Base-by-base conservation (phyloP, 2,797 vertebrate species). In the Acrossocheilus wenchowensis region DNA sequence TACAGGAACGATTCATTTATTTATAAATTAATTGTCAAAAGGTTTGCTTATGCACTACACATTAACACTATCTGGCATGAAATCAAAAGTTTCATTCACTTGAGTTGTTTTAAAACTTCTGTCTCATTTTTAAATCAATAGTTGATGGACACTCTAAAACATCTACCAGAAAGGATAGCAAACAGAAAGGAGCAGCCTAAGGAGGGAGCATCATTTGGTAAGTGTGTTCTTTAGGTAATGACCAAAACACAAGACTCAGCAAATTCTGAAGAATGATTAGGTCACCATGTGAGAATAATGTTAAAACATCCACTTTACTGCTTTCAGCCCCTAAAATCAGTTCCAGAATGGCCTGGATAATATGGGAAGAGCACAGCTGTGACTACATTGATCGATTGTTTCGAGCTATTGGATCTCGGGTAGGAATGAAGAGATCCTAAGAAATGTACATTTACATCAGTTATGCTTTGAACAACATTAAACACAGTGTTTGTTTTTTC, bases 281-380 rank as follows among this genome's bases (percentile, higher is more conserved):
- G 19, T 77, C 30, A 68, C 21, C 1, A 26, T 41, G 45, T 34
- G 6, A 73, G 23, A 73, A 62, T 6, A 11, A 62, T 17, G 39
- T 64, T 8, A 9, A 48, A 68, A 68, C 4, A n/a, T 85, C 21
- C 14, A 41, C 72, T 6, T 75, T 1, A 0, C 57, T 57, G 34
- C 4, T 19, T 36, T 86, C 69, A 99, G 98, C 98, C 62, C 97
- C 98, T 6, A 99, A 99, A 92, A 94, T 98, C 83, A 94, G 86
- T 34, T 0, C 83, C 12, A 91, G 89, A 0, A 94, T 96, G 94
- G 97, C 97, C 86, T 98, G 96, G 94, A 34, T 99, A 85, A 92
- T 94, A 12, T 99, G 98, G 98, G 97, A 98, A 88, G 96, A 98
- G 30, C 97, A 98, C 84, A 97, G 96, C 0, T 94, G 97, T 90